Conservation (phyloP, 2,113 vertebrate genomes). For the Peromyscus polionotus region DNA sequence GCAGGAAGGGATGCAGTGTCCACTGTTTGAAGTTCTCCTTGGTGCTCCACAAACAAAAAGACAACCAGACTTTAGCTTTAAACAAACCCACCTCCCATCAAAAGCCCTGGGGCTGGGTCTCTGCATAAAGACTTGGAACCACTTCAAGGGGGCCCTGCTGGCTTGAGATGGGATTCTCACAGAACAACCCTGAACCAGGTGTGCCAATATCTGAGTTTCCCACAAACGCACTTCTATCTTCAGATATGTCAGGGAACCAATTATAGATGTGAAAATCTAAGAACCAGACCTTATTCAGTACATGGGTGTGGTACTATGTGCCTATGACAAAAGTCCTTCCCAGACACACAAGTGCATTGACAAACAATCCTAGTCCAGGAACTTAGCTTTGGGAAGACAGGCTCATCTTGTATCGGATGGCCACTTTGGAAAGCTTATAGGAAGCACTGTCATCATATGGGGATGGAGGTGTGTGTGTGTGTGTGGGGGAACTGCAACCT, state of each 20-base stretch:
- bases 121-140: background rate
- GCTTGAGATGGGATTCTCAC: background rate
- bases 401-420: background rate
- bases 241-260: too few species aligned
- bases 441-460: background rate
- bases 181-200: background rate
- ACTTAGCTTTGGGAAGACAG: background rate
- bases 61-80: background rate
- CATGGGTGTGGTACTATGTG: too few species aligned
- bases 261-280: too few species aligned
- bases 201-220: background rate
- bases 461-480: too few species aligned
- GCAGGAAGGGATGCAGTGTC: background rate
- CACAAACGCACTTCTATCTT: background rate
- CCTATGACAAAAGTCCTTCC: background rate
- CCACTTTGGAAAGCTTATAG: background rate
- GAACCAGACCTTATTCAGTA: background rate
- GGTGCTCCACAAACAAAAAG: background rate
- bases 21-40: background rate
- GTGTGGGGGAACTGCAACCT: background rate
- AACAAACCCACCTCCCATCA: background rate
- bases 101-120: background rate
- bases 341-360: background rate
- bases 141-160: background rate
- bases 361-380: background rate